phyloP scores from a whole-genome alignment of 53 echinoderm and acorn worm genomes.

The Paelopatides confundens region DNA sequence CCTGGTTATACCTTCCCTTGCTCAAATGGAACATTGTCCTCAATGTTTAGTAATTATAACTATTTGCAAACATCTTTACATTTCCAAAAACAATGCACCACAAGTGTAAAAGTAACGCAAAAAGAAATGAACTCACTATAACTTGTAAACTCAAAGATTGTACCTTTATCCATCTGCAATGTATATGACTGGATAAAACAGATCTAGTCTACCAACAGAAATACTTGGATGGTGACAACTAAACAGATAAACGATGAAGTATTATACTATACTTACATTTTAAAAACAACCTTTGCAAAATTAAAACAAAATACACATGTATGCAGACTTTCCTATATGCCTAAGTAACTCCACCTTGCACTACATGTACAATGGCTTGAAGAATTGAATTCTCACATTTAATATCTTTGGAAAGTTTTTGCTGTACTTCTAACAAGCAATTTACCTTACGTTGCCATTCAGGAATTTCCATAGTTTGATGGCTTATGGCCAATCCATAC shows the following conservation, averaged over 20 bases:
- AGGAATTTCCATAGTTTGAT: not conserved
- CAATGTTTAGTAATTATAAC: not conserved
- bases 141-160: too few relatives aligned
- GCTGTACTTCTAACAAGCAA: too few relatives aligned
- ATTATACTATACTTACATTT: too few relatives aligned
- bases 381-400: not conserved
- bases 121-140: too few relatives aligned
- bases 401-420: not conserved
- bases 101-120: too few relatives aligned
- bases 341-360: not conserved
- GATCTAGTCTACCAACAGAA: too few relatives aligned
- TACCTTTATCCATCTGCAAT: too few relatives aligned
- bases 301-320: too few relatives aligned
- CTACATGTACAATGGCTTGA: not conserved
- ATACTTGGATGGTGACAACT: not conserved
- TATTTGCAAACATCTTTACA: not conserved
- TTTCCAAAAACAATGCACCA: too few relatives aligned
- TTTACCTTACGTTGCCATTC: constrained; percentile 8
- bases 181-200: too few relatives aligned
- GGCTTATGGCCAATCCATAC: not conserved
- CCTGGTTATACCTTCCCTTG: constrained; percentile 22
- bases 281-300: too few relatives aligned
- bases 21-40: constrained; percentile 27
- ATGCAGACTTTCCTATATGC: too few relatives aligned
- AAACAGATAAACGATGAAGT: not conserved